Conservation (phyloP, 1,140 invertebrate genomes). For the Drosophila pachea region DNA sequence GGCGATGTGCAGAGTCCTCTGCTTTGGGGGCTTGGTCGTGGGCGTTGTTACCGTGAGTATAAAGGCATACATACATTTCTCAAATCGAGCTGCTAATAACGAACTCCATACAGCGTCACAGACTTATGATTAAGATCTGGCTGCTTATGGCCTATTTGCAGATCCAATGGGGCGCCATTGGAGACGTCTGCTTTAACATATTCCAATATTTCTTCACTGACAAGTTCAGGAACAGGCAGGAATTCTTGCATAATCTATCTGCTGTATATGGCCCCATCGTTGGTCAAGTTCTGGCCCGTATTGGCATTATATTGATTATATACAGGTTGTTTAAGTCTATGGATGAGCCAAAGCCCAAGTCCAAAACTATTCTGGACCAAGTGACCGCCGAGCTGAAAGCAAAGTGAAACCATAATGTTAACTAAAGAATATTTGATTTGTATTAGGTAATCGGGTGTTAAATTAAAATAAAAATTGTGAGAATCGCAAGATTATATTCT, state of each 20-base stretch:
- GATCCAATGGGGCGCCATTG: slow-evolving; percentile 12
- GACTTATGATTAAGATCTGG: slow-evolving; percentile 13
- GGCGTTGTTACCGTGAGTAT: slow-evolving; percentile 26
- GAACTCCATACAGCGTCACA: slow-evolving; percentile 3
- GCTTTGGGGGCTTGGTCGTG: slow-evolving; percentile 7
- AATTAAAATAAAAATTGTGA: slow-evolving; percentile 20
- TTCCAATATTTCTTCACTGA: slow-evolving; percentile 8
- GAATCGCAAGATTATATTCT: neutral
- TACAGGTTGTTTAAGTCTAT: slow-evolving; percentile 15
- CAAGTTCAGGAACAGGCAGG: neutral
- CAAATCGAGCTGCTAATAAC: too few species aligned
- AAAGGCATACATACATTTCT: neutral
- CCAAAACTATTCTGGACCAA: neutral
- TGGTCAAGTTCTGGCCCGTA: slow-evolving; percentile 6
- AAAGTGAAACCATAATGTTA: neutral
- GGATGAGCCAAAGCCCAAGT: neutral
- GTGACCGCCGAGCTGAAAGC: neutral
- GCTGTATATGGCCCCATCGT: slow-evolving; percentile 1
- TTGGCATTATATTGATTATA: slow-evolving; percentile 13
- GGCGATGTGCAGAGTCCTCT: neutral
- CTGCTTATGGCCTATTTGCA: slow-evolving; percentile 20
- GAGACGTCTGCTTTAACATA: neutral
- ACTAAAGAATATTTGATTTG: neutral
- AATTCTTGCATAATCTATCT: slow-evolving; percentile 2
- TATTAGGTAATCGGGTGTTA: neutral